Base-by-base conservation (phyloP, 35 echinoderm and acorn worm species). In the Apostichopus parvimensis region DNA sequence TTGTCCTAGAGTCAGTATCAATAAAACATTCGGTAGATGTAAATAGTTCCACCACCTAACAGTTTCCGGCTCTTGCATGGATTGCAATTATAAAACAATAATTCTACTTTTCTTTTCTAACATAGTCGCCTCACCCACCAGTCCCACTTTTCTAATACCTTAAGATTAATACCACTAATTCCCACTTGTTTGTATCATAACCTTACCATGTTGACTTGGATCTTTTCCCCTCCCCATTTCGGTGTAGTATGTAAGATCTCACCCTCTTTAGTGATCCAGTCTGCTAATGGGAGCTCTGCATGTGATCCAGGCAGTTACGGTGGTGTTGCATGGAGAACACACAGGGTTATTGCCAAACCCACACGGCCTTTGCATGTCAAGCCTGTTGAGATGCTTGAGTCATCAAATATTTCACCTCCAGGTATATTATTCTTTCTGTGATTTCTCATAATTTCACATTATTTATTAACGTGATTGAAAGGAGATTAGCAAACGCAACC, bases 221-320 rank as follows among this genome's bases (percentile, higher is more conserved):
- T 58, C 81, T 84, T 84, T 58, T 84, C 81, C 81, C 81, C 81
- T 84, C 81, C 81, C 57, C 81, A 9, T 11, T 84, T 55, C 24
- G n/a, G 9, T 84, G 81, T 84, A 84, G 81, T 84, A 84, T 84
- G 54, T 59, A 84, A 58, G 57, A 59, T 84, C 57, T 84, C 56
- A 84, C 57, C 81, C 52, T 84, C 81, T 84, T 58, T 84, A 84
- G 56, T 6, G 54, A 59, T 58, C n/a, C 54, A 59, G 20, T 54
- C 81, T 84, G 13, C 81, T 55, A n/a, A 58, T 58, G 81, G 81
- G 56, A 58, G 53, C 20, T 20, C 81, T 84, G 81, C 81, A 84
- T 84, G 81, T 84, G 34, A 59, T 58, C 55, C 20, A 18, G 23
- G 55, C 81, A 84, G 81, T 17, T 20, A 75, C 71, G n/a, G 71